A percentile compares a stretch with the other conserved stretches of the same genome.
Conservation (phyloP, 2,888 invertebrate genomes). For the Autographa pulchrina region DNA sequence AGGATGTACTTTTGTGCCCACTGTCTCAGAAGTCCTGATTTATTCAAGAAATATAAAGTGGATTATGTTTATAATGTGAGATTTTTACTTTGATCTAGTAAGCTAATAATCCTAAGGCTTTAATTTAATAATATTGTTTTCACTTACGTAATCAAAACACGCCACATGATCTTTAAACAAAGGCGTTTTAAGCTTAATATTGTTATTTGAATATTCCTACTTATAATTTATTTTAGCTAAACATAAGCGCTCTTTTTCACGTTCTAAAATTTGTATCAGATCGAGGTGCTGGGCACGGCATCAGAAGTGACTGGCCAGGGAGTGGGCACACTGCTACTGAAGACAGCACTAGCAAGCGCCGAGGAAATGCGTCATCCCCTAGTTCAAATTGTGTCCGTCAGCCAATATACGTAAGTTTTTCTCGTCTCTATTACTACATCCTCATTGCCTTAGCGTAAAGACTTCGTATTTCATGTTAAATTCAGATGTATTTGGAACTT, state of each 20-base stretch:
- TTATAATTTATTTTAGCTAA: not conserved
- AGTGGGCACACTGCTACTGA: slow-evolving; percentile 80
- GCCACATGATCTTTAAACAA: no score
- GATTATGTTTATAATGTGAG: slow-evolving; percentile 87
- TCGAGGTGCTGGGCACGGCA: slow-evolving; percentile 84
- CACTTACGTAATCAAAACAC: no score
- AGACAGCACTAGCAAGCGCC: slow-evolving; percentile 76
- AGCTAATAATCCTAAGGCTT: no score
- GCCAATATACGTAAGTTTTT: slow-evolving; percentile 84
- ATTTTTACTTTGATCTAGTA: slow-evolving; percentile 10
- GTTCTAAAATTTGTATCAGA: slow-evolving; percentile 65
- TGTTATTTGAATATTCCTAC: no score
- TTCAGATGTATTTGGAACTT: no score
- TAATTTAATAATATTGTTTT: no score
- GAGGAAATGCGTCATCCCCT: slow-evolving; percentile 83
- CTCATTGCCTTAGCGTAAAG: not conserved
- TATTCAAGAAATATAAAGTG: slow-evolving; percentile 82
- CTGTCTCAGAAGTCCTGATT: slow-evolving; percentile 80
- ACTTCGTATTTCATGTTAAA: no score
- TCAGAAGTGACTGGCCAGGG: slow-evolving; percentile 84
- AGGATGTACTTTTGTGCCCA: slow-evolving; percentile 88
- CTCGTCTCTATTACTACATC: not conserved
- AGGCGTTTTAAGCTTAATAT: no score
- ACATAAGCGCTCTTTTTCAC: not conserved
- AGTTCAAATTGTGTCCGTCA: slow-evolving; percentile 83